Percentiles rank a stretch among this genome's conserved stretches.
Conservation (phyloP, 2,797 vertebrate species). For the Acridotheres tristis region DNA sequence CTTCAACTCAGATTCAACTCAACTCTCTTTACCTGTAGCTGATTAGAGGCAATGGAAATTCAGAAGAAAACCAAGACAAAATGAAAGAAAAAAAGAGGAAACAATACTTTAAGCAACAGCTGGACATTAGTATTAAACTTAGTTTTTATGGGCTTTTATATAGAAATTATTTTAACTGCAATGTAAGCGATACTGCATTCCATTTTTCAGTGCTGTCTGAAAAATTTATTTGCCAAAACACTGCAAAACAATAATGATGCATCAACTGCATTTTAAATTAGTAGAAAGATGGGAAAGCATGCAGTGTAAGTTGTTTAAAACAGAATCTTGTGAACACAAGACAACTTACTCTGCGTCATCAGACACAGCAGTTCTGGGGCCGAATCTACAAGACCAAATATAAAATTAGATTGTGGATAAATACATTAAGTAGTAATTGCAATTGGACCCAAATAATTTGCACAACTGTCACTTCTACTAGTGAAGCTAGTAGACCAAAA, state of each 20-base stretch:
- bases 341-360: conserved; percentile 94
- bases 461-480: background rate
- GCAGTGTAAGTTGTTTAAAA: conserved; percentile 76
- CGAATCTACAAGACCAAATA: conserved; percentile 89
- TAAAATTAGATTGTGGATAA: conserved; percentile 74
- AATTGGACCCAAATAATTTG: conserved; percentile 21
- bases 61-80: background rate
- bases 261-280: conserved; percentile 71
- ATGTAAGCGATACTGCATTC: conserved; percentile 56
- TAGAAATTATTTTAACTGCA: conserved; percentile 45
- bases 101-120: conserved; percentile 55
- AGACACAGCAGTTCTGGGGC: conserved; percentile 90
- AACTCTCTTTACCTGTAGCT: background rate
- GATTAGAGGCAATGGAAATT: conserved; percentile 31
- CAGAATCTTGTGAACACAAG: conserved; percentile 64
- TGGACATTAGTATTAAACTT: conserved; percentile 57
- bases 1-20: background rate
- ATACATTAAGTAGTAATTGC: conserved; percentile 16
- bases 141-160: conserved; percentile 15
- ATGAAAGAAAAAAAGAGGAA: background rate
- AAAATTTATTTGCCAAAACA: conserved; percentile 48
- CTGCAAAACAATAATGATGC: conserved; percentile 42
- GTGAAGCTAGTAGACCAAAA: background rate
- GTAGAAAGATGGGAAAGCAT: conserved; percentile 75
- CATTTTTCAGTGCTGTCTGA: conserved; percentile 62